A percentile compares a stretch with the other conserved stretches of the same genome.
Evolutionary conservation across 2,888 invertebrate species (phyloP).

Genomic region (Eristalinus sepulchralis): DNA sequence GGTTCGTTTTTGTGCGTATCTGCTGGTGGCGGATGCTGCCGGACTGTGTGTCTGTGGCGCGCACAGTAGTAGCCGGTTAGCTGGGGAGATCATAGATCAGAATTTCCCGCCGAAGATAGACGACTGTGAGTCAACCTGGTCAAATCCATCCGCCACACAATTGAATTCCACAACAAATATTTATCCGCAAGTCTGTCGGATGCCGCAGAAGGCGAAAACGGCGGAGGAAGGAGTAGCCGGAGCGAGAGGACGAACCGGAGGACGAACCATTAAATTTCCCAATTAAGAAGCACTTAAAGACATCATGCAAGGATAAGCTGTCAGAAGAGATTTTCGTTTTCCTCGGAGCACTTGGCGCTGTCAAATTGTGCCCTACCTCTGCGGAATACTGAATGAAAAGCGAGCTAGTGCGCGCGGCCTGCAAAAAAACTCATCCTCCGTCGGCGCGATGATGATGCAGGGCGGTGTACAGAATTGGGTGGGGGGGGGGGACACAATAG

Average conservation of each 20-base stretch:
- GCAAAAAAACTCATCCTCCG: slow-evolving; percentile 17
- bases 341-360: slow-evolving; percentile 69
- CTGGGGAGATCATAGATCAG: slow-evolving; percentile 69
- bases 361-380: slow-evolving; percentile 68
- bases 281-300: slow-evolving; percentile 71
- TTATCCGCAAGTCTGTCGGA: slow-evolving; percentile 27
- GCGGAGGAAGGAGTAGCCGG: not conserved
- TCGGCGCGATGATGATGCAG: too few relatives aligned
- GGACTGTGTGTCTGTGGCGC: slow-evolving; percentile 23
- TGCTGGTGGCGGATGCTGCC: slow-evolving; percentile 53
- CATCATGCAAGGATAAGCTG: slow-evolving; percentile 70
- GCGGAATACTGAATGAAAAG: slow-evolving; percentile 70
- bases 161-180: slow-evolving; percentile 71
- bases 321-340: slow-evolving; percentile 70
- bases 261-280: slow-evolving; percentile 71
- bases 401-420: not conserved
- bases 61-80: slow-evolving; percentile 68
- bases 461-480: too few relatives aligned
- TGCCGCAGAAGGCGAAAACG: not conserved
- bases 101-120: slow-evolving; percentile 65
- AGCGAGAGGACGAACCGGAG: slow-evolving; percentile 55
- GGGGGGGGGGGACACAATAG: slow-evolving; percentile 4
- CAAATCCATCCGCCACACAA: slow-evolving; percentile 70
- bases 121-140: slow-evolving; percentile 67
- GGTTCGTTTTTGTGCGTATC: slow-evolving; percentile 58